phyloP scores from a whole-genome alignment of 2,113 vertebrate species.

The Garra rufa region DNA sequence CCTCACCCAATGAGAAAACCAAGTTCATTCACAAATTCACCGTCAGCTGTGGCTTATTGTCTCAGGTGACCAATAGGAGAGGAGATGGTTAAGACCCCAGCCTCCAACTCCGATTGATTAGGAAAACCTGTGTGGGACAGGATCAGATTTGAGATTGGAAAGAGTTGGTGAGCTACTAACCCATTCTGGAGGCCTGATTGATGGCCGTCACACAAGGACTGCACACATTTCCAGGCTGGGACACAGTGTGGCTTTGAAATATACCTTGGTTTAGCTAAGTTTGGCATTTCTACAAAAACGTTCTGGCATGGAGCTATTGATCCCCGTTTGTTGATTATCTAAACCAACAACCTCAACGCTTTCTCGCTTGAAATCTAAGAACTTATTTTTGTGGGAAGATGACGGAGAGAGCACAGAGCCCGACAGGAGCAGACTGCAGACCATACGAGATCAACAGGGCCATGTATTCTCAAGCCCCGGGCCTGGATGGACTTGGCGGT shows the following conservation, averaged over 20 bases:
- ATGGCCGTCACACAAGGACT: conserved; percentile 43
- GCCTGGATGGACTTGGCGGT: conserved; percentile 66
- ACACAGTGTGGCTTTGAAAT: neutral
- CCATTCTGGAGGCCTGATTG: conserved; percentile 41
- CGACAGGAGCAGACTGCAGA: conserved; percentile 64
- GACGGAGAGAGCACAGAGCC: conserved; percentile 74
- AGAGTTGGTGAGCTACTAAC: conserved; percentile 20
- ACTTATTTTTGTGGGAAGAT: conserved; percentile 59
- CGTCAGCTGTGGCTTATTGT: conserved; percentile 75
- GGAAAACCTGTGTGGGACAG: conserved; percentile 61
- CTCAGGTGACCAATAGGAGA: conserved; percentile 76
- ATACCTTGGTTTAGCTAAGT: neutral
- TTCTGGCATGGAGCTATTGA: conserved; percentile 36
- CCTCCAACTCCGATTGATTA: conserved; percentile 62
- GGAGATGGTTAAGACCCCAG: conserved; percentile 63
- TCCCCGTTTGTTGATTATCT: neutral
- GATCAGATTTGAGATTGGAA: conserved; percentile 60
- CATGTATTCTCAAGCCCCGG: conserved; percentile 63
- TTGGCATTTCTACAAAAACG: neutral
- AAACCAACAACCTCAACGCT: neutral
- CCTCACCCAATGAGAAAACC: conserved; percentile 63
- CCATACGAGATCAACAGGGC: conserved; percentile 72
- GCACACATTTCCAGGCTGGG: conserved; percentile 33
- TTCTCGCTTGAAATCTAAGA: neutral
- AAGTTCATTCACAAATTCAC: conserved; percentile 87